Evolutionary conservation across 2,888 invertebrate species (phyloP).

Genomic region (Tethea ocularis): DNA sequence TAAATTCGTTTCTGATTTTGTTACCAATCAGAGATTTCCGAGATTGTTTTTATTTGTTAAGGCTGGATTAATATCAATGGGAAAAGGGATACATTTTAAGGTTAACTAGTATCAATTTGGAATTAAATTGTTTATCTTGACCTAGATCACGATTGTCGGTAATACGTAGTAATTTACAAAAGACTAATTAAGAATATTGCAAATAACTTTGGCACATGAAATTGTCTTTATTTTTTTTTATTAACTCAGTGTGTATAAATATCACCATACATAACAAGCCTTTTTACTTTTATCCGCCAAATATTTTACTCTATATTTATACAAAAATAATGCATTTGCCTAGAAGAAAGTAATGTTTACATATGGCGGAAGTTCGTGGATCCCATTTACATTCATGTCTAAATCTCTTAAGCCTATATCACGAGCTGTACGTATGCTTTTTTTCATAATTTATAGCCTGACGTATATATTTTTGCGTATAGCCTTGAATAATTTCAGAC

Average conservation of each 20-base stretch:
- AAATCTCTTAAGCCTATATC: constrained; percentile 45
- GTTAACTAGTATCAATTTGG: background rate
- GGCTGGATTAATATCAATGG: background rate
- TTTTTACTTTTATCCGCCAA: background rate
- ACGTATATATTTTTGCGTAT: constrained; percentile 27
- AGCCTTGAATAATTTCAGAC: constrained; percentile 38
- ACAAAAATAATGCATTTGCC: constrained; percentile 16
- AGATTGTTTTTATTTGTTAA: constrained; percentile 25
- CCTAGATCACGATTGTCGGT: no score
- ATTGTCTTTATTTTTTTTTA: background rate
- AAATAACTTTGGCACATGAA: background rate
- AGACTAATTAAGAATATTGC: background rate
- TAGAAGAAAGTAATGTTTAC: constrained; percentile 13
- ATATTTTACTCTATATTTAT: constrained; percentile 9
- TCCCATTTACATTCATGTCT: constrained; percentile 35
- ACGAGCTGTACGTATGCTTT: constrained; percentile 37
- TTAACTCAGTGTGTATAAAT: background rate
- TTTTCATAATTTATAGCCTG: constrained; percentile 45
- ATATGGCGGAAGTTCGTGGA: constrained; percentile 14
- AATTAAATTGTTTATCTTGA: no score
- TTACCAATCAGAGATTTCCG: constrained; percentile 25
- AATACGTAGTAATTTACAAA: background rate
- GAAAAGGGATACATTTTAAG: background rate
- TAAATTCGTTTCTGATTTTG: constrained; percentile 51
- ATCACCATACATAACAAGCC: background rate